Evolutionary conservation across 2,113 vertebrate species (phyloP).

Genomic region (Galbula dea): DNA sequence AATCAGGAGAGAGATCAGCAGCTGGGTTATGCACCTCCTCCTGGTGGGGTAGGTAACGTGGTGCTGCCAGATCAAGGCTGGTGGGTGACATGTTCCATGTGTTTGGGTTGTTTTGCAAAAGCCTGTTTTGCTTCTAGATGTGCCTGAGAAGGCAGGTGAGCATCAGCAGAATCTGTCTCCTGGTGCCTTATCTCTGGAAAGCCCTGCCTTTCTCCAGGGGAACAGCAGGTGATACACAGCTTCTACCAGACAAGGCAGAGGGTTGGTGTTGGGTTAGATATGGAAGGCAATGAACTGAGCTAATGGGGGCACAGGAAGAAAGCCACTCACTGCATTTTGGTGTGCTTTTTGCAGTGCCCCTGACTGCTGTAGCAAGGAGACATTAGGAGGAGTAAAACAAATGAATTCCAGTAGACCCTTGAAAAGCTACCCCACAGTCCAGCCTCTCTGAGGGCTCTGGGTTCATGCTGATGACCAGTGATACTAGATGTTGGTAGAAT

Average conservation of each 20-base stretch:
- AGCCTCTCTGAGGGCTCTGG: neutral
- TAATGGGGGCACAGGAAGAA: neutral
- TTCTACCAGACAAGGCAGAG: neutral
- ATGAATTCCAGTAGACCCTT: neutral
- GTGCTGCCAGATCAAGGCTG: neutral
- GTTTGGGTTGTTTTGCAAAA: neutral
- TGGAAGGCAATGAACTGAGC: neutral
- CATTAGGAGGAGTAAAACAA: neutral
- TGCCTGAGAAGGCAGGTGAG: neutral
- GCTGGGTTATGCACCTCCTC: neutral
- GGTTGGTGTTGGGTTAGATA: neutral
- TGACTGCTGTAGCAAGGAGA: neutral
- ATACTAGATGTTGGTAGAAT: neutral
- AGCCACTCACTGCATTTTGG: neutral
- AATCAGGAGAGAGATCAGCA: neutral
- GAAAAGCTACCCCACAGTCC: neutral
- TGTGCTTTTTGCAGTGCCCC: neutral
- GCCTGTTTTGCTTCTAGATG: neutral
- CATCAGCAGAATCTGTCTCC: neutral
- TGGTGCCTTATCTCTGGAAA: neutral
- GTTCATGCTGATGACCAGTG: neutral
- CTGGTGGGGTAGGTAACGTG: neutral
- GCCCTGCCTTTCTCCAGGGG: neutral
- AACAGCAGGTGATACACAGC: neutral
- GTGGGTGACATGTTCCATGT: fast-evolving